phyloP scores from a whole-genome alignment of 2,888 invertebrate genomes.

The Shargacucullia verbasci region DNA sequence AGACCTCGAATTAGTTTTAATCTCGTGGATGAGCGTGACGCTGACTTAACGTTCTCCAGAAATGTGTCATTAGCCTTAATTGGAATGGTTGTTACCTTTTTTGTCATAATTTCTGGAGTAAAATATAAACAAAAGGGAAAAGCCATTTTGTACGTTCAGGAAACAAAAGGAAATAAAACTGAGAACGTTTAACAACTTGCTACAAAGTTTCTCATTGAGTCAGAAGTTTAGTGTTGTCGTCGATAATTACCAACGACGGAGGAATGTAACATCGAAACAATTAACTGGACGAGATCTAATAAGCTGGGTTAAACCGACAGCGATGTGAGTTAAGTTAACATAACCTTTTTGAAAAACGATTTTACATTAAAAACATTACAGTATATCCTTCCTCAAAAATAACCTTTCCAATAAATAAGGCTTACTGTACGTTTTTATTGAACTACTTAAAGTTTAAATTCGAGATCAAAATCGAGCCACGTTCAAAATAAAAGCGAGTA shows the following conservation, averaged over 20 bases:
- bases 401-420: too few relatives aligned
- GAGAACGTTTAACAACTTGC: conserved; percentile 63
- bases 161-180: conserved; percentile 63
- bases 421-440: too few relatives aligned
- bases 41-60: conserved; percentile 76
- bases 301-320: conserved; percentile 27
- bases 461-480: not conserved
- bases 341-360: not conserved
- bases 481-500: not conserved
- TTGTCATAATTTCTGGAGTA: conserved; percentile 64
- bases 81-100: conserved; percentile 80
- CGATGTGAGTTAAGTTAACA: conserved; percentile 9
- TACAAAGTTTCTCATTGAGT: conserved; percentile 65
- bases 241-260: conserved; percentile 72
- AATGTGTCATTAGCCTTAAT: conserved; percentile 88
- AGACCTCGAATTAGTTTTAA: conserved; percentile 88
- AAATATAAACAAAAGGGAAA: conserved; percentile 64
- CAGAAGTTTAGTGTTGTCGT: conserved; percentile 66
- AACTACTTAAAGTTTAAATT: not conserved
- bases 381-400: too few relatives aligned
- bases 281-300: conserved; percentile 67
- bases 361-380: too few relatives aligned
- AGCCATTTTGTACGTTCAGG: conserved; percentile 41
- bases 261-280: conserved; percentile 77
- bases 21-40: conserved; percentile 86